Conservation (phyloP, 37 sponge, comb jelly and placozoan species). For the Chondrosia reniformis region DNA sequence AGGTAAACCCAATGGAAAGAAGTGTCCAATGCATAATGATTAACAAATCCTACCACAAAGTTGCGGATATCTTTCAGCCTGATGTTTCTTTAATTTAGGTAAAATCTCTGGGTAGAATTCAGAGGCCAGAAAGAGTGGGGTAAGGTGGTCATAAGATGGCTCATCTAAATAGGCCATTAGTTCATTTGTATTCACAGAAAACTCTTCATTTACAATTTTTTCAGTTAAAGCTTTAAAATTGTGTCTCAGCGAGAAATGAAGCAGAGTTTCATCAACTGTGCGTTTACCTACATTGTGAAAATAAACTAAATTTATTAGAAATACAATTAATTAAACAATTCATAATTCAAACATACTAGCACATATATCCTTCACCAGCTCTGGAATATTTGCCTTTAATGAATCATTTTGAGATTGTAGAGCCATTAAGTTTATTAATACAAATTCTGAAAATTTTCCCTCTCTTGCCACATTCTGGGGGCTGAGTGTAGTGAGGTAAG, state of each 20-base stretch:
- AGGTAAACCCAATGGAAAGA: too few relatives aligned
- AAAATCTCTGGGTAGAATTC: neutral
- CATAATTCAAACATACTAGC: neutral
- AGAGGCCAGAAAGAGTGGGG: neutral
- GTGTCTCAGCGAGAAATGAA: constrained; percentile 8
- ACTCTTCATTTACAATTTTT: neutral
- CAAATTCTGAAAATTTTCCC: neutral
- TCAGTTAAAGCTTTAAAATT: neutral
- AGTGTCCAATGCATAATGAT: too few relatives aligned
- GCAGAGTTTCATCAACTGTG: neutral
- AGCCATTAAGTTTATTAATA: neutral
- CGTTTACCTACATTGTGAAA: neutral
- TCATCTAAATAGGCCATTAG: neutral
- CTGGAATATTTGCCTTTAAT: neutral
- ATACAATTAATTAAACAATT: neutral
- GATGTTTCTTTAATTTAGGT: neutral
- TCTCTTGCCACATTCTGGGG: neutral
- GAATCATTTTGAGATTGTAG: too few relatives aligned
- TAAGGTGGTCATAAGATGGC: constrained; percentile 6
- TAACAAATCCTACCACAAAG: too few relatives aligned
- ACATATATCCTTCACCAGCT: neutral
- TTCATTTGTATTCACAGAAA: neutral
- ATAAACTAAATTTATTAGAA: neutral
- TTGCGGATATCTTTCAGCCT: too few relatives aligned
- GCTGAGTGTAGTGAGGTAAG: constrained; percentile 6